These are phyloP conservation scores for Eupithecia pulchellata DNA, from an alignment of 2,888 invertebrate genomes.

Conservation along the genomic window DNA sequence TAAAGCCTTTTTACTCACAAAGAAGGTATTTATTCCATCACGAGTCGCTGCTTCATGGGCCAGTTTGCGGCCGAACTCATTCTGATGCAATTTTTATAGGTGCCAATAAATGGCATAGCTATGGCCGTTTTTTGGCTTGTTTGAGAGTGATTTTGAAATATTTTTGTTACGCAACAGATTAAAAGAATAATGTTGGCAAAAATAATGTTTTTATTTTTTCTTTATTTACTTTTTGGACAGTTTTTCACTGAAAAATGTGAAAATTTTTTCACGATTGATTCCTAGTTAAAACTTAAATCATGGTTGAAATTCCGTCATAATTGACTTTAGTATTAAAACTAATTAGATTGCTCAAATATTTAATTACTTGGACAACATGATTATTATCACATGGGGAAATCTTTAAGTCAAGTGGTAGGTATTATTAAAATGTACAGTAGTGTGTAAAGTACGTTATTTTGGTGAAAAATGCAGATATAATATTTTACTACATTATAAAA, in stretches of 20 bases:
- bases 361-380: no score
- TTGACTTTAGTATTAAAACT: no score
- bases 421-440: no score
- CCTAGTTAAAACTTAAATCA: no score
- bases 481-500: no score
- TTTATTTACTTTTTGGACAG: no score
- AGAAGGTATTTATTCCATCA: constrained; percentile 30
- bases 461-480: no score
- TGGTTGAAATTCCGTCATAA: no score
- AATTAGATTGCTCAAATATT: neutral
- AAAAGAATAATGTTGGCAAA: neutral
- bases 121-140: neutral
- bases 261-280: neutral
- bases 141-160: neutral
- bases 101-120: neutral
- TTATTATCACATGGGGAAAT: no score
- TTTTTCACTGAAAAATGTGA: neutral
- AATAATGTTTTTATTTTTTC: no score
- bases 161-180: neutral
- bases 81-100: constrained; percentile 6
- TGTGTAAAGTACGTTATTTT: no score
- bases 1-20: constrained; percentile 19
- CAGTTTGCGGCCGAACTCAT: constrained; percentile 2
- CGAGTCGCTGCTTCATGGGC: constrained; percentile 13
- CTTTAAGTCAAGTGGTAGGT: no score